phyloP scores from a whole-genome alignment of 2,113 vertebrate species.

The Oenanthe oenanthe region DNA sequence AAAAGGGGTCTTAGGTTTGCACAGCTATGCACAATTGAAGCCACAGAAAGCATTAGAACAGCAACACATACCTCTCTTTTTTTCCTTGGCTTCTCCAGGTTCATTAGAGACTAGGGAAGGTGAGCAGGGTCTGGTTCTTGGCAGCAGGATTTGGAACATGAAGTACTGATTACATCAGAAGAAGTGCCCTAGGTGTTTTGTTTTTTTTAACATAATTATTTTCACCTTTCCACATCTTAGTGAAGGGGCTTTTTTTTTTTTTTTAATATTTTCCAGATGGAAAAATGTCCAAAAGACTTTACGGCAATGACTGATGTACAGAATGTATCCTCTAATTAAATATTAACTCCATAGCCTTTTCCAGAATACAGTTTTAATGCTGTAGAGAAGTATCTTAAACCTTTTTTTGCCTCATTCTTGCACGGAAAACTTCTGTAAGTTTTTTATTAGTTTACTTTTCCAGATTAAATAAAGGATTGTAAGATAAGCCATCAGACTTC shows the following conservation, averaged over 20 bases:
- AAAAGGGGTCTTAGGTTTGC: background rate
- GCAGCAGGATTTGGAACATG: background rate
- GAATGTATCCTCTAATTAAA: background rate
- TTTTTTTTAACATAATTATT: background rate
- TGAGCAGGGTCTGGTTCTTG: background rate
- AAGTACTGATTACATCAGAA: background rate
- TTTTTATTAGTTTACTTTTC: background rate
- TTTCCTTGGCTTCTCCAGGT: background rate
- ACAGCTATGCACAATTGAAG: background rate
- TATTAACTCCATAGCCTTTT: background rate
- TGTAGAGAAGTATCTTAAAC: background rate
- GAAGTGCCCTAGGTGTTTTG: background rate
- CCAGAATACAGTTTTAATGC: background rate
- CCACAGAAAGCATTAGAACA: background rate
- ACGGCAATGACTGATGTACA: background rate
- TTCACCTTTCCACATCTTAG: background rate
- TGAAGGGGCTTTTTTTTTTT: background rate
- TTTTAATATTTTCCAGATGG: background rate
- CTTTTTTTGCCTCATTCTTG: background rate
- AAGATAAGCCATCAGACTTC: background rate
- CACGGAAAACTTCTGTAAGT: background rate
- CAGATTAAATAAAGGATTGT: background rate
- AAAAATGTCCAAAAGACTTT: background rate
- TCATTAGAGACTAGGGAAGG: background rate
- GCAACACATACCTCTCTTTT: background rate